Conservation (phyloP, 2,888 invertebrate genomes). For the Dastarcus helophoroides region DNA sequence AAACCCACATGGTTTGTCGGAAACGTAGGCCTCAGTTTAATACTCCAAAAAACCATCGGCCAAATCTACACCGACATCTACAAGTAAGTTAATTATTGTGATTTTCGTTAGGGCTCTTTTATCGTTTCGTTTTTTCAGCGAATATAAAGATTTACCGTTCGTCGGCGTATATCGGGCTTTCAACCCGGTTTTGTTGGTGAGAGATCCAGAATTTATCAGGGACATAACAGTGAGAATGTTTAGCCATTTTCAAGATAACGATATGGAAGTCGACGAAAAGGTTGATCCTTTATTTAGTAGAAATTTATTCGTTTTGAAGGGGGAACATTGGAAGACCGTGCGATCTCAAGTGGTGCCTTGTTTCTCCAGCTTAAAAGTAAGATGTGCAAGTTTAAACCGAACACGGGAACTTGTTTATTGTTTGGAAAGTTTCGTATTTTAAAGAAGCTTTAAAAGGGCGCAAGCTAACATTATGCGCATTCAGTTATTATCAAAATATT, state of each 20-base stretch:
- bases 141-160: conserved; percentile 9
- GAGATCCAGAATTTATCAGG: conserved; percentile 27
- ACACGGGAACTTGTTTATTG: too few species aligned
- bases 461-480: too few species aligned
- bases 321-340: conserved; percentile 36
- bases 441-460: too few species aligned
- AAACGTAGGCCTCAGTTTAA: conserved; percentile 11
- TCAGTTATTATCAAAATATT: too few species aligned
- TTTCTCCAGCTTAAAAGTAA: conserved; percentile 35
- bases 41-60: conserved; percentile 10
- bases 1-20: conserved; percentile 13
- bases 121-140: too few species aligned
- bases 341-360: conserved; percentile 37
- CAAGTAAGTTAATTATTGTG: conserved; percentile 9
- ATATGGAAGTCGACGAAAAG: conserved; percentile 27
- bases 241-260: conserved; percentile 19
- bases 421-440: too few species aligned
- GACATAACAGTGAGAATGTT: conserved; percentile 29
- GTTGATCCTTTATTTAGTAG: conserved; percentile 33
- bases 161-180: conserved; percentile 26
- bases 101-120: background rate
- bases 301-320: conserved; percentile 34
- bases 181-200: conserved; percentile 22
- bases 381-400: conserved; percentile 1
- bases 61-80: conserved; percentile 12